Evolutionary conservation across 1,140 invertebrate genomes (phyloP).

Genomic region (Archegozetes longisetosus): DNA sequence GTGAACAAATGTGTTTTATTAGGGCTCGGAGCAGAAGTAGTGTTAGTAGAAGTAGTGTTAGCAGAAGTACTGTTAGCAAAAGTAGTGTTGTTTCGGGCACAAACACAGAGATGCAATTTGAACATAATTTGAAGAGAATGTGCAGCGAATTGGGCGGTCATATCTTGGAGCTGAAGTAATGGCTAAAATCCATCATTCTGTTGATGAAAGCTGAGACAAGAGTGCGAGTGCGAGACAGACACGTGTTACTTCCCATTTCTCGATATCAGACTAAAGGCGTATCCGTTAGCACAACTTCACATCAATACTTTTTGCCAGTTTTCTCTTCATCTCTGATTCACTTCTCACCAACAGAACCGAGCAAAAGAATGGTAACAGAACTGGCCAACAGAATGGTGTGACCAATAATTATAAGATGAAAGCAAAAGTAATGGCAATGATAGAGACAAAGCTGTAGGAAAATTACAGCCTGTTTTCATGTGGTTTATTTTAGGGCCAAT

Average conservation of each 20-base stretch:
- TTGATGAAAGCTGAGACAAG: not conserved
- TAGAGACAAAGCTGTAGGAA: too few relatives aligned
- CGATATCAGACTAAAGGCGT: not conserved
- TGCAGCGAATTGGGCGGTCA: not conserved
- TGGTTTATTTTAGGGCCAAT: too few relatives aligned
- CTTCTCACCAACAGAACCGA: not conserved
- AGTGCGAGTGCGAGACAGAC: not conserved
- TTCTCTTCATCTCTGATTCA: not conserved
- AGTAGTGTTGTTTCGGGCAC: too few relatives aligned
- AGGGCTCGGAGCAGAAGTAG: not conserved
- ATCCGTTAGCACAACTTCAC: not conserved
- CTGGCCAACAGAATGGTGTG: not conserved
- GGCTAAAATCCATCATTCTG: not conserved
- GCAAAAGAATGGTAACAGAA: too few relatives aligned
- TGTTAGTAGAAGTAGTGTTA: too few relatives aligned
- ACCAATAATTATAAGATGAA: not conserved
- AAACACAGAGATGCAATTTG: not conserved
- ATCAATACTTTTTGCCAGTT: not conserved
- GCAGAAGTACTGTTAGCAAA: too few relatives aligned
- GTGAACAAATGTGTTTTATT: not conserved
- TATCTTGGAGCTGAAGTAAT: not conserved
- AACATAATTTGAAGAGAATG: not conserved
- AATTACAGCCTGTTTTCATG: too few relatives aligned
- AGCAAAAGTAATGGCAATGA: not conserved
- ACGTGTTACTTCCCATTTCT: not conserved